Evolutionary conservation across 2,113 vertebrate species (phyloP), one percentile per base, ranked within the genome.

Genomic region (Gobiocypris rarus): DNA sequence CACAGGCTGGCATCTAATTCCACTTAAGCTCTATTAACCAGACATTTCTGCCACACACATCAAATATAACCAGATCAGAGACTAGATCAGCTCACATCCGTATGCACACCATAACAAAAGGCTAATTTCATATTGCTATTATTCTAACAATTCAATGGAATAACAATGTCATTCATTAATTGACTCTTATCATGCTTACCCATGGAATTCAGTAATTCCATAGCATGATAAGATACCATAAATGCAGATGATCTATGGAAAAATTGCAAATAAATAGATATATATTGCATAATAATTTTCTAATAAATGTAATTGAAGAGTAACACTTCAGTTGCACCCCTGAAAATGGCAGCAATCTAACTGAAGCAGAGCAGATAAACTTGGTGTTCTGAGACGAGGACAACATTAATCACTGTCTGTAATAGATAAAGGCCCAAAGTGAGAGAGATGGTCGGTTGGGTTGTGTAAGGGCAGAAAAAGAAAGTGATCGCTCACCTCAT

Each of bases 401-500:
- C 31, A 77, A 59, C 17, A 79, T 79, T 58, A 34, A 13, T 79
- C 69, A 24, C 5, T 50, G 76, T 73, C 28, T 17, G 14, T 52
- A 22, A 54, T 54, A 59, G 8, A 43, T 67, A 52, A 14, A 41
- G 17, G 43, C 13, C 67, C 54, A 54, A 73, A 71, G 76, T 69
- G 58, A 82, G 5, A n/a, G 48, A 24, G 41, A 43, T 43, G 50
- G 22, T n/a, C 19, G 74, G 31, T 2, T 58, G 75, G 28, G 75
- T 76, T 76, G 19, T n/a, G 75, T 76, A 38, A 41, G 54, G 58
- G 78, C 22, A 75, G 54, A 71, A 31, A 63, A 70, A 69, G 63
- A 70, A n/a, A 76, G 71, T 50, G 75, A 59, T 67, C 22, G 48
- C 83, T 79, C 67, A 79, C 74, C 80, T 83, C 65, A 79, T 69